Base-by-base conservation (phyloP, 2,797 vertebrate species). In the Cirrhinus molitorella region DNA sequence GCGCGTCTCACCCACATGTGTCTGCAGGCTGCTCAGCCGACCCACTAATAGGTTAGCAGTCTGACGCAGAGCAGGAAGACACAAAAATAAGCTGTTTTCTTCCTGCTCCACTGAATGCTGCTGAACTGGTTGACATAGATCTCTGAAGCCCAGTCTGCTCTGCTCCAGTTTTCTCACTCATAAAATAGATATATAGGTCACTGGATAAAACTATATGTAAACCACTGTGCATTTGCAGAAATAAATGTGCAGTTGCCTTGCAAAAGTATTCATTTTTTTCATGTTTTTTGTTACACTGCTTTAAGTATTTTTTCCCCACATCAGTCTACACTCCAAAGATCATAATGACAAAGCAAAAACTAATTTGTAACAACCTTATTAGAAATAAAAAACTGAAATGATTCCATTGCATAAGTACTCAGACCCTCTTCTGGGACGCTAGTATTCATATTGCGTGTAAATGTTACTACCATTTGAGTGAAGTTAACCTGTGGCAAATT, bases 1-100 rank as follows among this genome's bases (percentile, higher is more conserved):
- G 37, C 21, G 25, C 9, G 40, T 85, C 75, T 84, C 89, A 87
- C 83, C 86, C 83, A 85, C 84, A 53, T 74, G 63, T 78, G 63
- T 86, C 83, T 77, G 59, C 83, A 85, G 71, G 73, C 75, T 77
- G 81, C 70, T 83, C 79, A 49, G 76, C 14, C 14, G 4, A 7
- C 63, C 67, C 73, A 51, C 47, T 79, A 80, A 82, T 68, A 68
- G 25, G 17, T 75, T 61, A 57, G n/a, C 21, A 34, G 23, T 31
- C 55, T 65, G 37, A 80, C 21, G 11, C 81, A 53, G 31, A 65
- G 65, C 53, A 71, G 40, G 19, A 59, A 70, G 63, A 79, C 0
- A 37, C 53, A 19, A 71, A 83, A 85, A 71, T 23, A 77, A 83
- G 45, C 66, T 70, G 55, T 76, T 74, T 79, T 73, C 70, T 57